A percentile compares a stretch with the other conserved stretches of the same genome.
Conservation (phyloP, 2,888 invertebrate genomes). For the Lissocephala sabroskyi region DNA sequence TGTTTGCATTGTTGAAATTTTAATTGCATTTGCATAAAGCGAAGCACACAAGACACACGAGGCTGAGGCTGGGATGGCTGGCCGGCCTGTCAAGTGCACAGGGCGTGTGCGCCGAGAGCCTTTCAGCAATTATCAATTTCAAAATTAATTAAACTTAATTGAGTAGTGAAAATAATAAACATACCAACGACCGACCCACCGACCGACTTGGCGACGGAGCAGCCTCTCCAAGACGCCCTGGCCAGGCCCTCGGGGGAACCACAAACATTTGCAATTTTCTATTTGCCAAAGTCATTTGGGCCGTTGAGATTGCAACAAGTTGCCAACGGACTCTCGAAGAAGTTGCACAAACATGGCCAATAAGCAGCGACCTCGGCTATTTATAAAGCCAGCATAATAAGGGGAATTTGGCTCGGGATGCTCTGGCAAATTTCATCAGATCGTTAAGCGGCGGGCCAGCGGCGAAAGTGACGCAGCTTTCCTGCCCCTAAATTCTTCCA, state of each 20-base stretch:
- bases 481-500: no score
- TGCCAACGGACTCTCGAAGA: slow-evolving; percentile 13
- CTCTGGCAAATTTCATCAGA: slow-evolving; percentile 40
- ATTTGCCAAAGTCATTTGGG: slow-evolving; percentile 52
- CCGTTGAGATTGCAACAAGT: slow-evolving; percentile 56
- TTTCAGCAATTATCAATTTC: slow-evolving; percentile 57
- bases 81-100: slow-evolving; percentile 16
- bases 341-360: slow-evolving; percentile 15
- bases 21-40: slow-evolving; percentile 67
- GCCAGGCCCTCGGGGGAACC: slow-evolving; percentile 1
- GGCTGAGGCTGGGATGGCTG: neutral
- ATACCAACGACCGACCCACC: slow-evolving; percentile 20
- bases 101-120: neutral
- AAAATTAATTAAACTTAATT: slow-evolving; percentile 66
- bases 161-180: slow-evolving; percentile 63
- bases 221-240: no score
- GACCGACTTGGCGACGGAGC: neutral
- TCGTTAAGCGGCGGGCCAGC: no score
- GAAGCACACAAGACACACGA: slow-evolving; percentile 21
- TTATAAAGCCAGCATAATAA: no score
- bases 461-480: no score
- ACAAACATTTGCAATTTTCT: slow-evolving; percentile 58
- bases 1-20: slow-evolving; percentile 68
- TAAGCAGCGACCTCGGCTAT: neutral
- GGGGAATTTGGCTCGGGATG: slow-evolving; percentile 25